A percentile compares a stretch with the other conserved stretches of the same genome.
phyloP scores from a whole-genome alignment of 2,797 vertebrate species.

The Knipowitschia caucasica region DNA sequence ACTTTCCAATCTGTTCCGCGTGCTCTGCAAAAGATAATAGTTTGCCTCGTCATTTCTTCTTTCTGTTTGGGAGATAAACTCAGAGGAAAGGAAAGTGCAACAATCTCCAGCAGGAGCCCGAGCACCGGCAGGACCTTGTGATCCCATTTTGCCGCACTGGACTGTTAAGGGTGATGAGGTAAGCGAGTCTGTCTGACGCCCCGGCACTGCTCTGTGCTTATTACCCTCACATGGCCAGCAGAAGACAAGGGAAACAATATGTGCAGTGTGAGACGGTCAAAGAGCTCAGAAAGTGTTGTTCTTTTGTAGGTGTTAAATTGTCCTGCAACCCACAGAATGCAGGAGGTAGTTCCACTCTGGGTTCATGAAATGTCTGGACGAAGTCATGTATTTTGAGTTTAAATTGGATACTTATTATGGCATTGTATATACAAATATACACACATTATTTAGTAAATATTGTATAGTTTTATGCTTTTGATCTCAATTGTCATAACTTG shows the following conservation, averaged over 20 bases:
- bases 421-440: too few species aligned
- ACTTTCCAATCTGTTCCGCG: conserved; percentile 50
- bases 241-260: conserved; percentile 14
- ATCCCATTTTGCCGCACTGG: conserved; percentile 63
- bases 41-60: conserved; percentile 62
- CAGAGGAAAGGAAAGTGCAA: conserved; percentile 50
- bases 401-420: too few species aligned
- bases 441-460: too few species aligned
- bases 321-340: neutral
- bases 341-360: neutral
- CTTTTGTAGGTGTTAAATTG: neutral
- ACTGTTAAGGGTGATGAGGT: conserved; percentile 59
- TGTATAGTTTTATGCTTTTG: too few species aligned
- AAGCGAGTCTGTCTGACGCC: conserved; percentile 38
- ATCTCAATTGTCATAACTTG: too few species aligned
- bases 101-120: conserved; percentile 55
- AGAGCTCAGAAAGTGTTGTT: neutral
- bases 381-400: too few species aligned
- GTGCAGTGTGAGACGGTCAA: neutral
- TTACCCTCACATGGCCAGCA: conserved; percentile 44
- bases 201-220: conserved; percentile 34
- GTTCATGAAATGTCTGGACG: neutral
- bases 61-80: conserved; percentile 57
- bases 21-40: conserved; percentile 58
- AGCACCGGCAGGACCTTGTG: conserved; percentile 50